Percentiles rank a stretch among this genome's conserved stretches.
phyloP scores from a whole-genome alignment of 2,888 invertebrate species.

The Limnephilus auricula region DNA sequence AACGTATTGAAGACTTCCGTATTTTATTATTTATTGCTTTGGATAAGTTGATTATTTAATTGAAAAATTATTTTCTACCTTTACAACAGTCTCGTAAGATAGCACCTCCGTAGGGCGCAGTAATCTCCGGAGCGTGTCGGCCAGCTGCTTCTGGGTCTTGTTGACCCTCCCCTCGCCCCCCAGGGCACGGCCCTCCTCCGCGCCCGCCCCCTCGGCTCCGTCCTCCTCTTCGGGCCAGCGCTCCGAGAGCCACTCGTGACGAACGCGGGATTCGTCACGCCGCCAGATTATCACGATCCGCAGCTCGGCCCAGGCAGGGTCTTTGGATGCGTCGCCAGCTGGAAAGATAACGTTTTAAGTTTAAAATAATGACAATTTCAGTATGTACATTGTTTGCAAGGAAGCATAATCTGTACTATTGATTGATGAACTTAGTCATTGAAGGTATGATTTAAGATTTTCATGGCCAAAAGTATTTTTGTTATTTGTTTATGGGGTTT shows the following conservation, averaged over 20 bases:
- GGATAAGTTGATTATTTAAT: not conserved
- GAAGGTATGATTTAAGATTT: too few species aligned
- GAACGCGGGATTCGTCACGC: conserved; percentile 88
- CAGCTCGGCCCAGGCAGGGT: conserved; percentile 75
- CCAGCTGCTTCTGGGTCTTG: conserved; percentile 85
- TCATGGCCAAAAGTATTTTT: too few species aligned
- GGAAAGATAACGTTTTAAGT: not conserved
- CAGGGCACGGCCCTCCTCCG: conserved; percentile 69
- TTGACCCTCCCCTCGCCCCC: conserved; percentile 76
- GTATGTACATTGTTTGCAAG: too few species aligned
- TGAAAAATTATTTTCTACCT: conserved; percentile 73
- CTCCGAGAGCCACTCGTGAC: conserved; percentile 92
- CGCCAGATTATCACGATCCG: conserved; percentile 95
- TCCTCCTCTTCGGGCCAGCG: conserved; percentile 80
- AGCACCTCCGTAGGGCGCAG: conserved; percentile 85
- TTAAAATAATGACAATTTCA: not conserved
- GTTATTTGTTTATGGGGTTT: too few species aligned
- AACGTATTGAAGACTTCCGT: not conserved
- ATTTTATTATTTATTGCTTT: too few species aligned
- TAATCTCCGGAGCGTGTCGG: conserved; percentile 84
- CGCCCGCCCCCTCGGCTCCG: conserved; percentile 72
- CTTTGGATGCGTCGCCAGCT: conserved; percentile 59
- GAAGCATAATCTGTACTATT: too few species aligned
- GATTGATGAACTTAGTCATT: not conserved
- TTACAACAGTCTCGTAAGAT: conserved; percentile 87